Base-by-base conservation (phyloP, 2,113 vertebrate genomes). In the Ptychochromis oligacanthus region DNA sequence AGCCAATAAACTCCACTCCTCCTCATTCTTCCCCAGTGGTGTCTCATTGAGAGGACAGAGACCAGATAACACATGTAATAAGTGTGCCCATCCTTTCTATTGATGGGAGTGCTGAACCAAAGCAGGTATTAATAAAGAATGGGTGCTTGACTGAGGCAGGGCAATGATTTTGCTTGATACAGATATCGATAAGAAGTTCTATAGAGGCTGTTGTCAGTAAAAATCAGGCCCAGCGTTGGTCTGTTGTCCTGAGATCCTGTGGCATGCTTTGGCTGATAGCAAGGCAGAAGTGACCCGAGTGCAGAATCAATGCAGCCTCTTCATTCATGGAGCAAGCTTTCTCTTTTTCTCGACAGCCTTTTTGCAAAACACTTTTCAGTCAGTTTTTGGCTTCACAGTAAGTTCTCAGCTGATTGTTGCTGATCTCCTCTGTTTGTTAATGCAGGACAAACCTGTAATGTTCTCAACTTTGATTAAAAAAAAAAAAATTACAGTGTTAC, bases 351-450 rank as follows among this genome's bases (percentile, higher is more conserved):
- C 17, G 49, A 62, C 76, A 87, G 88, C 87, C 81, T 84, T 93
- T 96, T 96, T 96, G 77, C 94, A 96, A 95, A 95, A 92, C 94
- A 94, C 96, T 95, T 96, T 97, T 96, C 95, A 97, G 96, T 96
- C 96, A 95, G 82, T 94, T 96, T 95, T 96, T 96, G 95, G 95
- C 77, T 94, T 94, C 92, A 94, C 95, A 95, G 97, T 96, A 95
- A 95, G 95, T 94, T 80, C 94, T 93, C 95, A 95, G 95, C 95
- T 97, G 97, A 97, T 97, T 96, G 96, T 94, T 89, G 93, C 95
- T 97, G 95, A 97, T 96, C 96, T 96, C 94, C 95, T 96, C 96
- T 95, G 96, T 96, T 94, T 95, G 94, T 95, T 95, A 96, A 96
- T 96, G 96, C 95, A 97, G 96, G 96, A 96, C 95, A 95, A 95